Conservation (phyloP, 1,140 invertebrate species). For the Paramacrobiotus metropolitanus region DNA sequence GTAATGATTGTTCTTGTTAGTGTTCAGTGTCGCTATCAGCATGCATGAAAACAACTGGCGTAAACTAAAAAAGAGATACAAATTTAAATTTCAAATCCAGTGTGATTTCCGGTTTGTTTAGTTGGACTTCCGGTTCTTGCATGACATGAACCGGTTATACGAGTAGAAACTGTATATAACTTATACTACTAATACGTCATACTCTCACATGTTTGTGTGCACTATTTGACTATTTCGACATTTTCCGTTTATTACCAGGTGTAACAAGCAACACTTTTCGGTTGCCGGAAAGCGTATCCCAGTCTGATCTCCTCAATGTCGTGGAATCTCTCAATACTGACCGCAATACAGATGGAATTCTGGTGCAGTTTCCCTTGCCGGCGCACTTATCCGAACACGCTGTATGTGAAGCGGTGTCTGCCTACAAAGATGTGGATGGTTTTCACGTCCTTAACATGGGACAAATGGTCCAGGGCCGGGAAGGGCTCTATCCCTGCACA, state of each 20-base stretch:
- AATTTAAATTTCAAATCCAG: too few relatives aligned
- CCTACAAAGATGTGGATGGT: constrained; percentile 70
- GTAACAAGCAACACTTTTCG: constrained; percentile 37
- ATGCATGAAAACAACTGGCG: too few relatives aligned
- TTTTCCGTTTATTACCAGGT: constrained; percentile 19
- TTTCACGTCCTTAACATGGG: constrained; percentile 56
- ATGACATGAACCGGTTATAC: too few relatives aligned
- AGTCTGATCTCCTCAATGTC: constrained; percentile 37
- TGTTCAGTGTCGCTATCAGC: too few relatives aligned
- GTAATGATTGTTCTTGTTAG: too few relatives aligned
- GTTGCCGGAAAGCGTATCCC: constrained; percentile 30
- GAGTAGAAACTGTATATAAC: too few relatives aligned
- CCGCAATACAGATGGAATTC: constrained; percentile 44
- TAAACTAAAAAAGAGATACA: too few relatives aligned
- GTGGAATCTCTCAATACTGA: constrained; percentile 44
- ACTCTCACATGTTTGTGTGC: background rate
- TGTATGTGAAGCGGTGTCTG: constrained; percentile 50
- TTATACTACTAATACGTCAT: too few relatives aligned
- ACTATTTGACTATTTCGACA: background rate
- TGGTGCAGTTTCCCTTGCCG: constrained; percentile 62
- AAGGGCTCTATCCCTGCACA: constrained; percentile 4
- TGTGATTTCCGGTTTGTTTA: too few relatives aligned
- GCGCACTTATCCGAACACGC: constrained; percentile 42
- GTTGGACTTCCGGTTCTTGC: too few relatives aligned
- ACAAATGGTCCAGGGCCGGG: constrained; percentile 5